Base-by-base conservation (phyloP, 2,888 invertebrate species). In the Plemyria rubiginata region DNA sequence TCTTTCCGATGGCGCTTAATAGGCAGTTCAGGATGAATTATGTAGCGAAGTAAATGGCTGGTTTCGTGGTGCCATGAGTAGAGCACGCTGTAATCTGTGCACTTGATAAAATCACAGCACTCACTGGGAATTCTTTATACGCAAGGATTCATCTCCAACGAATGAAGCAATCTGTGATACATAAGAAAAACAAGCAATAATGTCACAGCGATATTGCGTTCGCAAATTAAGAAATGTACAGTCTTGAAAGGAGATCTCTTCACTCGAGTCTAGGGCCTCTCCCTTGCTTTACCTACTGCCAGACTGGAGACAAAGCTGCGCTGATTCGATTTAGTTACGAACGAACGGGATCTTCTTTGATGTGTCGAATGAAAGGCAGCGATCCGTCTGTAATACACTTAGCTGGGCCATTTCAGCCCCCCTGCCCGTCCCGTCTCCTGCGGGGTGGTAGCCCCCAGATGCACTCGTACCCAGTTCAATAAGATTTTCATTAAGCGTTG, bases 311-410 rank as follows among this genome's bases (percentile, higher is more conserved):
- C 91, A 91, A 91, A 90, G 90, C 89, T 77, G 75, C 75, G 71
- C 83, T 90, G 88, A 92, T 91, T 90, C 89, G 90, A 91, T 91
- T 91, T 88, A 85, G 85, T 81, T 81, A 72, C 80, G 87, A 87
- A 84, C 83, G 87, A 87, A 85, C 85, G 80, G 79, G 86, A 87
- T 88, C 90, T 88, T 89, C 92, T 92, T 92, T 92, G 92, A 92
- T 92, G 92, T 91, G 88, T 90, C 90, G 88, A 92, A 92, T 90
- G 92, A 90, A 90, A 91, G 90, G 91, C 90, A 92, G 84, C 88
- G 90, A 91, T 90, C 90, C 90, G 84, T 77, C 85, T 85, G 89
- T 92, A 92, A 92, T 90, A 90, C 88, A 92, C 87, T 92, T 92
- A 92, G 88, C 86, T 81, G 88, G 88, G 84, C 88, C 88, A 88